Base-by-base conservation (phyloP, 2,113 vertebrate species). In the Grammomys surdaster region DNA sequence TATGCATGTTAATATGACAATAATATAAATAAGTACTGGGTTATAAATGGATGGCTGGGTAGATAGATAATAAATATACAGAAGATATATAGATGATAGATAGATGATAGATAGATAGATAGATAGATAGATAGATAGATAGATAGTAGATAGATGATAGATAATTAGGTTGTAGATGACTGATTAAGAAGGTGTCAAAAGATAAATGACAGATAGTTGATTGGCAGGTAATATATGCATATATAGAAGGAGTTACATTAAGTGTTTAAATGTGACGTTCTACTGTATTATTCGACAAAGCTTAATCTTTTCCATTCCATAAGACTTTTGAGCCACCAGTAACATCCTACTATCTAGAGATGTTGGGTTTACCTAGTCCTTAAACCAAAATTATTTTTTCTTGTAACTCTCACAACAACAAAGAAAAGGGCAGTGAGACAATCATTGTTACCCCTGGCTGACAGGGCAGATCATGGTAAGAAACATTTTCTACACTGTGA, bases 271-370 rank as follows among this genome's bases (percentile, higher is more conserved):
- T 72, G 54, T 91, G 56, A 77, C 51, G 36, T 58, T 56, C 24
- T 70, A 33, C 22, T 88, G 2, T 82, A 54, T 24, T 16, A 70
- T 60, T 28, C 69, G 56, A 81, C 3, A 78, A 88, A 58, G 46
- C 33, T 91, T 93, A 93, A 76, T 85, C 91, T 40, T 63, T 78
- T 88, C 17, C 28, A 92, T 93, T 65, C 36, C 89, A 16, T 87
- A 48, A 77, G 11, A 85, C 70, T 78, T 33, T 17, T 43, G 17
- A 96, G 11, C 12, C 22, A 77, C 69, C 16, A 54, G 65, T 43
- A 93, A 91, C 63, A n/a, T 75, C 4, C 12, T 73, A 56, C 43
- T 24, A 87, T 60, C 33, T 60, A 31, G 56, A 89, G 84, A 85
- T 36, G 72, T 22, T 48, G 31, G 2, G n/a, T 43, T 88, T 80